Conservation (phyloP, 2,888 invertebrate species). For the Poecilus cupreus region DNA sequence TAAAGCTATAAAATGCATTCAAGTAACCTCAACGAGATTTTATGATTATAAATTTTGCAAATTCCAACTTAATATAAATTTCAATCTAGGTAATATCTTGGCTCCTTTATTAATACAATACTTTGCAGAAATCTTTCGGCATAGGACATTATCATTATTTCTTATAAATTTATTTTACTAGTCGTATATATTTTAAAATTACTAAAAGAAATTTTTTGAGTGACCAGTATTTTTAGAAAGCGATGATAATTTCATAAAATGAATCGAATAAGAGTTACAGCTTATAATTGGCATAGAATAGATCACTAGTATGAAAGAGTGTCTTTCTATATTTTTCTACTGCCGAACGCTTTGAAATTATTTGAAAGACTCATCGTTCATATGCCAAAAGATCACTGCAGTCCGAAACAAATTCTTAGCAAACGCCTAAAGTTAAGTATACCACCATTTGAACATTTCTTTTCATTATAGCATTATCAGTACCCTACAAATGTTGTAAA, state of each 20-base stretch:
- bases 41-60: conserved; percentile 25
- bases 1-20: conserved; percentile 27
- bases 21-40: conserved; percentile 5
- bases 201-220: no score
- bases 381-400: neutral
- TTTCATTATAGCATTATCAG: conserved; percentile 19
- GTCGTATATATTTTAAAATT: no score
- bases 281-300: no score
- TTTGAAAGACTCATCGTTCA: no score
- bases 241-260: no score
- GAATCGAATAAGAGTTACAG: no score
- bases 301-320: no score
- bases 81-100: neutral
- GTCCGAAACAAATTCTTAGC: neutral
- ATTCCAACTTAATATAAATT: conserved; percentile 19
- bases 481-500: conserved; percentile 53
- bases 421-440: conserved; percentile 15
- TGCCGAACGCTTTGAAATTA: no score
- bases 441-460: conserved; percentile 41
- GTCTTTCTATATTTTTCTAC: no score
- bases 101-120: neutral
- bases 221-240: no score
- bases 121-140: neutral
- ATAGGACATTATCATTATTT: neutral
- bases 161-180: no score